Percentiles rank a stretch among this genome's conserved stretches.
Evolutionary conservation across 1,140 invertebrate species (phyloP).

Genomic region (Brachionus plicatilis): DNA sequence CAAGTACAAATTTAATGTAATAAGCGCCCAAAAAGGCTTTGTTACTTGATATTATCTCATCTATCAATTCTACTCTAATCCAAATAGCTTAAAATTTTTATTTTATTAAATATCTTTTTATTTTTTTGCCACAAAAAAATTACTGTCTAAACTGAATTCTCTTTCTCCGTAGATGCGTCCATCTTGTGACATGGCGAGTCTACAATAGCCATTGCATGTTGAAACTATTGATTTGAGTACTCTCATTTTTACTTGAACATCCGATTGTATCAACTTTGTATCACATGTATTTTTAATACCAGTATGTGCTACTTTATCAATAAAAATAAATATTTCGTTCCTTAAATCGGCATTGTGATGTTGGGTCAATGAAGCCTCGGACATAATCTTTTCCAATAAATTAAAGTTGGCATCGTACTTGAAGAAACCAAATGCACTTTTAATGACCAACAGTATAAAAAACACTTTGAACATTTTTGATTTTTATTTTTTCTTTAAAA

Average conservation of each 20-base stretch:
- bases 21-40: slow-evolving; percentile 5
- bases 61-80: neutral
- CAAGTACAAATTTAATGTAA: slow-evolving; percentile 36
- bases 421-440: neutral
- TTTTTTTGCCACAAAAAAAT: neutral
- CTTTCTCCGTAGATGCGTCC: neutral
- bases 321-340: neutral
- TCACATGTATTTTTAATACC: slow-evolving; percentile 33
- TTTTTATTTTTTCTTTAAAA: neutral
- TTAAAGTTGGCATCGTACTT: neutral
- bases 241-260: slow-evolving; percentile 38
- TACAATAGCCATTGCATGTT: slow-evolving; percentile 17
- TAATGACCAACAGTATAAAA: neutral
- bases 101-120: neutral
- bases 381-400: neutral
- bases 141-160: slow-evolving; percentile 38
- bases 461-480: neutral
- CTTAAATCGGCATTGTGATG: neutral
- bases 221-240: neutral
- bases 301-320: slow-evolving; percentile 28
- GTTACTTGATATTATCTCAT: slow-evolving; percentile 1
- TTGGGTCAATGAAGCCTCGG: neutral
- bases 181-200: neutral
- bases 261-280: slow-evolving; percentile 13
- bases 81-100: slow-evolving; percentile 9